Evolutionary conservation across 2,797 vertebrate species (phyloP), one percentile per base, ranked within the genome.

Genomic region (Arnoldichthys spilopterus): DNA sequence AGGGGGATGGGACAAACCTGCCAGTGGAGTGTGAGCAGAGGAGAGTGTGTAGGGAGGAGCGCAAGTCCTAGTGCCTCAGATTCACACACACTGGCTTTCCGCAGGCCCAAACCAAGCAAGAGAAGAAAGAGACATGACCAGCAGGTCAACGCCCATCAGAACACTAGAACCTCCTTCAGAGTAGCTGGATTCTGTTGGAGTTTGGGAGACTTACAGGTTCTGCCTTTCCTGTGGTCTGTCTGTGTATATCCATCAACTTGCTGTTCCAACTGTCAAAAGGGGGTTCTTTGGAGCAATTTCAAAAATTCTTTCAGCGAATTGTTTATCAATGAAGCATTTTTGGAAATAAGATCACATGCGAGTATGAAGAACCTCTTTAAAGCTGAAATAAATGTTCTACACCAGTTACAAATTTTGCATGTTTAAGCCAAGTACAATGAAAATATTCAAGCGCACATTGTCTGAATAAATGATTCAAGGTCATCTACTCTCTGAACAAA

Each of bases 41-140:
- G 92, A 93, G 92, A 92, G 91, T 94, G 94, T 94, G 94, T 92
- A 93, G 93, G 92, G 91, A 93, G 91, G 91, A 92, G 92, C 92
- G 91, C 92, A 92, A 92, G 92, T 94, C 93, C 91, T 90, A 94
- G 93, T 91, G 93, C 93, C 93, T 94, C 92, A 94, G 93, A 95
- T 91, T 95, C 93, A 93, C 91, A 94, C 92, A 93, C 93, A 89
- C 89, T 92, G 91, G 92, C 92, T 94, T 93, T 94, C 93, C 92
- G 93, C 91, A 91, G 93, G 92, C 92, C 93, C 92, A 94, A 94
- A 94, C 92, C 95, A 95, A 94, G 93, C 93, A 93, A 94, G 93
- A 93, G 90, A n/a, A 94, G 92, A 94, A 92, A 96, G 91, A 92
- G 91, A 94, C 89, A 86, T 94, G 93, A 77, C 64, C 77, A 67